Percentiles rank a stretch among this genome's conserved stretches.
Conservation (phyloP, 2,888 invertebrate genomes). For the Leucania comma region DNA sequence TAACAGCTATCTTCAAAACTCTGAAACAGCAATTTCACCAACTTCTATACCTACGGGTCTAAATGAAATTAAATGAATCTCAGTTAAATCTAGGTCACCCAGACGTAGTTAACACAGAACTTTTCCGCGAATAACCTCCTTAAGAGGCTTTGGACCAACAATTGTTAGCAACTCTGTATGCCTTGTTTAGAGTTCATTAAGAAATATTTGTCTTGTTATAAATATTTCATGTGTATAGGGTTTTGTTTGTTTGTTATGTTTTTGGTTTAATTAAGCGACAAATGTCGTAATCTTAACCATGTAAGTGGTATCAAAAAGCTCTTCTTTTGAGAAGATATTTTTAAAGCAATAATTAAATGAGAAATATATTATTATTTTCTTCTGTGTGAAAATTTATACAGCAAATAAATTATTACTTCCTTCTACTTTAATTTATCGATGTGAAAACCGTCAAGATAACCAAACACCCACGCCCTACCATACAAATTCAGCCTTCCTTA, state of each 20-base stretch:
- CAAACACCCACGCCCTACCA: no score
- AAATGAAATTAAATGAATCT: constrained; percentile 60
- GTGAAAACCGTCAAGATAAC: background rate
- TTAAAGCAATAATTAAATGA: background rate
- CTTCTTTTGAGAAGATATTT: background rate
- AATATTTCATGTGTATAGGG: constrained; percentile 1
- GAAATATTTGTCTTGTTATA: constrained; percentile 38
- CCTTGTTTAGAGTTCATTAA: constrained; percentile 55
- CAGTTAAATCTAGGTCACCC: constrained; percentile 54
- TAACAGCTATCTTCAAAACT: constrained; percentile 40
- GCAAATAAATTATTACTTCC: background rate
- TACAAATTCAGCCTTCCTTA: no score
- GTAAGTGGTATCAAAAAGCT: no score
- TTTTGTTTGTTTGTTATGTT: constrained; percentile 7
- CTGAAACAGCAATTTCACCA: constrained; percentile 15
- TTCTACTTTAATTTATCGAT: background rate
- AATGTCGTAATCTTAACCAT: background rate
- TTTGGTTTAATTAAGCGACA: background rate
- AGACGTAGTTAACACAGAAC: constrained; percentile 48
- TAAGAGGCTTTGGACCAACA: constrained; percentile 42
- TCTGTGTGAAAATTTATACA: background rate
- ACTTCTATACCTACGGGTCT: constrained; percentile 35
- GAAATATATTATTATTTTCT: background rate
- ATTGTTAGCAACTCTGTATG: constrained; percentile 43
- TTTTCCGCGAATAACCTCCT: constrained; percentile 35